Evolutionary conservation across 2,888 invertebrate species (phyloP).

Genomic region (Oasisia sp.): DNA sequence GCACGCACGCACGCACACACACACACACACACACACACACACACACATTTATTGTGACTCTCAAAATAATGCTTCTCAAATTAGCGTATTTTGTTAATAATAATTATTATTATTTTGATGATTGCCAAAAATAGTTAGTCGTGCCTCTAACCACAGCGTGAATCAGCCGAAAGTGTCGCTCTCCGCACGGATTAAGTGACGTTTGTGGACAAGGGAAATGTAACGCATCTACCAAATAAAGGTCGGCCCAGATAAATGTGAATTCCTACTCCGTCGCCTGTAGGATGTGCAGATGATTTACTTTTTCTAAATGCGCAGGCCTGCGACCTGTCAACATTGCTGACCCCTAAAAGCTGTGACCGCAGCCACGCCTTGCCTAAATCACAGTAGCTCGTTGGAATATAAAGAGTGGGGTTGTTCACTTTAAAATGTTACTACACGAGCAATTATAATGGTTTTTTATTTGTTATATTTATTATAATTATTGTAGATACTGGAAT

Average conservation of each 20-base stretch:
- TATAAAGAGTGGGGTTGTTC: background rate
- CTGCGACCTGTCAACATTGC: background rate
- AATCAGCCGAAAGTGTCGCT: background rate
- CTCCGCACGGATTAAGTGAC: no score
- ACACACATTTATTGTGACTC: background rate
- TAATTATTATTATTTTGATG: no score
- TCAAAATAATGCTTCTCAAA: background rate
- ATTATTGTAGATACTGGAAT: background rate
- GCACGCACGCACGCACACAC: no score
- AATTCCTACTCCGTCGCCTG: background rate
- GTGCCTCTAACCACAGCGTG: no score
- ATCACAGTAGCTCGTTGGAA: background rate
- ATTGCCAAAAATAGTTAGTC: no score
- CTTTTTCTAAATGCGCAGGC: background rate
- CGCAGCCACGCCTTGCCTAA: background rate
- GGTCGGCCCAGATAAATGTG: background rate
- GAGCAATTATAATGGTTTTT: background rate
- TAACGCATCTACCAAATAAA: no score
- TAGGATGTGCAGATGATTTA: background rate
- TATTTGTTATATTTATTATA: background rate
- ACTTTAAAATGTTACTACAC: background rate
- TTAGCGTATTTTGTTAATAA: no score
- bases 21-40: no score
- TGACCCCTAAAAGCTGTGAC: background rate
- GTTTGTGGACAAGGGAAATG: no score